These are phyloP conservation scores for Dasysyrphus albostriatus DNA, from an alignment of 2,888 invertebrate species.

Conservation along the genomic window DNA sequence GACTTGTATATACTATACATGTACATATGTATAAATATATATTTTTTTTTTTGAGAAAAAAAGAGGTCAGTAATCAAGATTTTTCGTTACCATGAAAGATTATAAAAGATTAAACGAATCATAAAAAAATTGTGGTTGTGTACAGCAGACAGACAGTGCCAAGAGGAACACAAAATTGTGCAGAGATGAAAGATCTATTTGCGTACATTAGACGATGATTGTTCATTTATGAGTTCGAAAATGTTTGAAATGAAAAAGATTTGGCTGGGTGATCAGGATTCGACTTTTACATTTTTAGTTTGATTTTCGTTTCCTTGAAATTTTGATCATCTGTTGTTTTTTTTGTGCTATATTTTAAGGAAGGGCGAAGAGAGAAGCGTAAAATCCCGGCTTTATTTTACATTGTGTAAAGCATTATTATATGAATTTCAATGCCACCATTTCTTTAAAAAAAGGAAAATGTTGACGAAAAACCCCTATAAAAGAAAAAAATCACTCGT, in stretches of 20 bases:
- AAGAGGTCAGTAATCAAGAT: constrained; percentile 75
- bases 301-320: not conserved
- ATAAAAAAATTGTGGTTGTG: constrained; percentile 60
- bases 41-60: constrained; percentile 58
- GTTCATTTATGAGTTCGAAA: constrained; percentile 49
- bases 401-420: no score
- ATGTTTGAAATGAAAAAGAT: constrained; percentile 31
- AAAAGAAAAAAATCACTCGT: no score
- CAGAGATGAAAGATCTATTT: constrained; percentile 66
- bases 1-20: not conserved
- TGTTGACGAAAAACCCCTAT: no score
- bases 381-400: no score
- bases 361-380: no score
- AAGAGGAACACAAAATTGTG: constrained; percentile 56
- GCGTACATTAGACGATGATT: constrained; percentile 61
- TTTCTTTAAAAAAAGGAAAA: no score
- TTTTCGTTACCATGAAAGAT: constrained; percentile 73
- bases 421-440: no score
- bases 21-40: not conserved
- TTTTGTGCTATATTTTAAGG: no score
- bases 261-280: constrained; percentile 10
- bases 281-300: not conserved
- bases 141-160: constrained; percentile 67
- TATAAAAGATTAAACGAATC: constrained; percentile 73
- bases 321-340: not conserved